Conservation (phyloP, 2,888 invertebrate species). For the Cryptocephalus moraei region DNA sequence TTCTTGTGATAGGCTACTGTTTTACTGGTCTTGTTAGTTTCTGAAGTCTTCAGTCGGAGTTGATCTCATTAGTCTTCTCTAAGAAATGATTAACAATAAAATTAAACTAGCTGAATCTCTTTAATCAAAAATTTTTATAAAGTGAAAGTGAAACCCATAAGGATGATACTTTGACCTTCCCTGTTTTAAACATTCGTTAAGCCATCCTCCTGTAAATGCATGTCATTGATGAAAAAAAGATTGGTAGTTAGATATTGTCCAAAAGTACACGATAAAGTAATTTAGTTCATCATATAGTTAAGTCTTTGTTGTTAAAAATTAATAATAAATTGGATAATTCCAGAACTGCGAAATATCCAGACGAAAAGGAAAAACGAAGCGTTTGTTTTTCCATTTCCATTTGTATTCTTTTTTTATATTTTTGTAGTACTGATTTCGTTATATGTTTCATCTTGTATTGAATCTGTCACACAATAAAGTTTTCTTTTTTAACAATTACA, state of each 20-base stretch:
- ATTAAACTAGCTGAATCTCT: too few species aligned
- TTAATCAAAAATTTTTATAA: too few species aligned
- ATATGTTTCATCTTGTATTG: neutral
- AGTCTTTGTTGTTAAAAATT: conserved; percentile 13
- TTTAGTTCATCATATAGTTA: conserved; percentile 19
- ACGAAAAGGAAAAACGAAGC: neutral
- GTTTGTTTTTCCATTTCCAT: neutral
- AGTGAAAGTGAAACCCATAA: neutral
- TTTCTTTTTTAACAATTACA: too few species aligned
- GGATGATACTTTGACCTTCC: conserved; percentile 7
- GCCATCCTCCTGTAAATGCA: conserved; percentile 38
- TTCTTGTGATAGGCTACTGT: too few species aligned
- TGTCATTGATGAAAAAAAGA: conserved; percentile 26
- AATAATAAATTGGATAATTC: conserved; percentile 2
- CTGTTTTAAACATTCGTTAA: conserved; percentile 21
- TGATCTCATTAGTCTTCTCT: too few species aligned
- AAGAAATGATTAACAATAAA: too few species aligned
- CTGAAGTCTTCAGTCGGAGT: too few species aligned
- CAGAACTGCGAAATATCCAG: conserved; percentile 12
- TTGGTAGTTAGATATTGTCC: conserved; percentile 35
- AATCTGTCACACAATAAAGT: conserved; percentile 3
- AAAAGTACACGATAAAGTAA: conserved; percentile 29
- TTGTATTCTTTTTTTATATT: neutral
- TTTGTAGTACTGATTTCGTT: neutral
- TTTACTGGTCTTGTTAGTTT: too few species aligned